Evolutionary conservation across 2,888 invertebrate species (phyloP).

Genomic region (Gryllus longicercus): DNA sequence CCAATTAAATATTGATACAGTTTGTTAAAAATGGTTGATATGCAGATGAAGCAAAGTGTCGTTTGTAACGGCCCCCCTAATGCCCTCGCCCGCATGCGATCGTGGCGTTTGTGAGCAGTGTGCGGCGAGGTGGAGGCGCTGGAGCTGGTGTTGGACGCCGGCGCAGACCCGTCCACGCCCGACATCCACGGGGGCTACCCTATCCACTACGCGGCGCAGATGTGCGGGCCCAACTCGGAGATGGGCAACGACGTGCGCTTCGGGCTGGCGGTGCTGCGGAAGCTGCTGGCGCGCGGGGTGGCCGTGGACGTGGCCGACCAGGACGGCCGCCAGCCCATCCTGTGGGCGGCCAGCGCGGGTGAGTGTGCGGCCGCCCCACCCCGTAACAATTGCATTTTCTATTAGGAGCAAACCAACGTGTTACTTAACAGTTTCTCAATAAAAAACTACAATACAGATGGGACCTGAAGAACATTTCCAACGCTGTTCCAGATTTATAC

Average conservation of each 20-base stretch:
- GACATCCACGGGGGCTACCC: slow-evolving; percentile 95
- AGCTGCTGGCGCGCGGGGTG: slow-evolving; percentile 73
- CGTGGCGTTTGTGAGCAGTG: slow-evolving; percentile 53
- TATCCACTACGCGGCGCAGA: slow-evolving; percentile 95
- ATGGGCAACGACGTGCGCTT: slow-evolving; percentile 57
- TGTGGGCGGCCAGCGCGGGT: slow-evolving; percentile 97
- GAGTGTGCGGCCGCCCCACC: background rate
- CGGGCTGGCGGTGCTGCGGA: slow-evolving; percentile 76
- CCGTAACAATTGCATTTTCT: too few species aligned
- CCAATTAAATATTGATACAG: too few species aligned
- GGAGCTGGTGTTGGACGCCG: slow-evolving; percentile 76
- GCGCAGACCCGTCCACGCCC: slow-evolving; percentile 81
- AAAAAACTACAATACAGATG: too few species aligned
- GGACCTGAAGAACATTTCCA: too few species aligned
- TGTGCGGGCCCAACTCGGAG: slow-evolving; percentile 80
- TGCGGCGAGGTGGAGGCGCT: slow-evolving; percentile 90
- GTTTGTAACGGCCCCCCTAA: too few species aligned
- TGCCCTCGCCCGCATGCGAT: too few species aligned
- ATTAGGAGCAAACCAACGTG: too few species aligned
- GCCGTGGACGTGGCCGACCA: slow-evolving; percentile 83
- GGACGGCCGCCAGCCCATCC: slow-evolving; percentile 87
- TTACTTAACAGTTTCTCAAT: too few species aligned
- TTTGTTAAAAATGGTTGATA: too few species aligned
- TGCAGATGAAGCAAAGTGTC: too few species aligned
- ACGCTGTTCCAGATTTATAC: too few species aligned